A percentile compares a stretch with the other conserved stretches of the same genome.
Evolutionary conservation across 2,888 invertebrate species (phyloP).

Genomic region (Cephus nigrinus): DNA sequence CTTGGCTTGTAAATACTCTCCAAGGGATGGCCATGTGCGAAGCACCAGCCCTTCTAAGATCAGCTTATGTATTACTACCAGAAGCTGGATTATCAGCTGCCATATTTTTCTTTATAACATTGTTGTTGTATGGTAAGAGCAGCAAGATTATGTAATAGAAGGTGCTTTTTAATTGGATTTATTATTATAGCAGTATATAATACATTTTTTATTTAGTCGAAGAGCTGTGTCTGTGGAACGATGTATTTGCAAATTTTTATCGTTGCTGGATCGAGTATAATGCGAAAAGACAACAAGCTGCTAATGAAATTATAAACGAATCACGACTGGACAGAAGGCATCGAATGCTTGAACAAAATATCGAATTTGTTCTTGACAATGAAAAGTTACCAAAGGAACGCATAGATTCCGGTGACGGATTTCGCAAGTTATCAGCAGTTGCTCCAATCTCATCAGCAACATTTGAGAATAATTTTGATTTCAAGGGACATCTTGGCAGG

Average conservation of each 20-base stretch:
- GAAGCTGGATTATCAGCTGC: conserved; percentile 38
- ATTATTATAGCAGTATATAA: background rate
- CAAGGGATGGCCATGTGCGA: conserved; percentile 46
- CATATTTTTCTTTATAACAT: conserved; percentile 39
- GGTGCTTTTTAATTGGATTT: background rate
- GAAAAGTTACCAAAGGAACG: background rate
- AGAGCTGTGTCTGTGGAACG: conserved; percentile 48
- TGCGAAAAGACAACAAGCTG: background rate
- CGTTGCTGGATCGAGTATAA: conserved; percentile 43
- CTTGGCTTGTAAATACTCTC: conserved; percentile 51
- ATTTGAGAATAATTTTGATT: background rate
- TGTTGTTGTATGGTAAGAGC: conserved; percentile 44
- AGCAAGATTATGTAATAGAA: background rate
- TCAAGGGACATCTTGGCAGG: background rate
- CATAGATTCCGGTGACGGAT: background rate
- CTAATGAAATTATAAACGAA: background rate
- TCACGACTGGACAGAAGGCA: background rate
- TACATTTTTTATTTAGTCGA: conserved; percentile 38
- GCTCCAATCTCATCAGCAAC: background rate
- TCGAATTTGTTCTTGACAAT: background rate
- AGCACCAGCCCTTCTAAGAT: conserved; percentile 42
- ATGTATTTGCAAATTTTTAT: conserved; percentile 41
- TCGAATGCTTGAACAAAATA: background rate
- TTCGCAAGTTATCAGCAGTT: background rate
- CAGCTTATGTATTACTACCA: conserved; percentile 38